Base-by-base conservation (phyloP, 2,113 vertebrate genomes). In the Cryptomyrus ogoouensis region DNA sequence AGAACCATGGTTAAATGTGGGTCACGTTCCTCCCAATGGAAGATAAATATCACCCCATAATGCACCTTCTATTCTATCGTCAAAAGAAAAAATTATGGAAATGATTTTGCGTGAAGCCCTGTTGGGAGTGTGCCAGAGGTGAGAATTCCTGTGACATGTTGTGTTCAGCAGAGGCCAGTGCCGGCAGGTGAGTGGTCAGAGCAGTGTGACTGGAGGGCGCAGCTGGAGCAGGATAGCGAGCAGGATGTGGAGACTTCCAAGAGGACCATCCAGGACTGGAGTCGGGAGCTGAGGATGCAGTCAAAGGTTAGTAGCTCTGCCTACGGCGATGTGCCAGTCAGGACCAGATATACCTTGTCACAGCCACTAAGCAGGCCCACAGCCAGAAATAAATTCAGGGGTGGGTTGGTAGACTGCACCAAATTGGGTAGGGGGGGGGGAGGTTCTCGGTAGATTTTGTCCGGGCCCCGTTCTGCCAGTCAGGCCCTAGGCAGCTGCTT, bases 181-280 rank as follows among this genome's bases (percentile, higher is more conserved):
- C 90, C 39, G 31, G 88, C 90, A 0, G 94, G 94, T 17, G 88
- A 91, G 87, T 91, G 90, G 77, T 70, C 91, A 0, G 94, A 93
- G 91, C 95, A 93, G 89, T 89, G 58, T 19, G 94, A 95, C 93
- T 58, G 94, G 94, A 94, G 90, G 90, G 93, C 90, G 7, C 92
- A 92, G 52, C 93, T 95, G 91, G 95, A 95, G 92, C 88, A 91
- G 0, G 93, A 93, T 3, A 93, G 93, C 5, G 94, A 94, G 89
- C 88, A 91, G 0, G 95, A 96, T 91, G 94, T 96, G 92, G 94
- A 94, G 0, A 90, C 91, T 0, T 90, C 93, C 87, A 95, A 94
- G 80, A 91, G 95, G 62, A 88, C 93, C 92, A 96, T 96, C 91
- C 89, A 96, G 94, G 96, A 95, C 80, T 95, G 95, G 96, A 93